Evolutionary conservation across 2,797 vertebrate species (phyloP).

Genomic region (Chaetodon trifasciatus): DNA sequence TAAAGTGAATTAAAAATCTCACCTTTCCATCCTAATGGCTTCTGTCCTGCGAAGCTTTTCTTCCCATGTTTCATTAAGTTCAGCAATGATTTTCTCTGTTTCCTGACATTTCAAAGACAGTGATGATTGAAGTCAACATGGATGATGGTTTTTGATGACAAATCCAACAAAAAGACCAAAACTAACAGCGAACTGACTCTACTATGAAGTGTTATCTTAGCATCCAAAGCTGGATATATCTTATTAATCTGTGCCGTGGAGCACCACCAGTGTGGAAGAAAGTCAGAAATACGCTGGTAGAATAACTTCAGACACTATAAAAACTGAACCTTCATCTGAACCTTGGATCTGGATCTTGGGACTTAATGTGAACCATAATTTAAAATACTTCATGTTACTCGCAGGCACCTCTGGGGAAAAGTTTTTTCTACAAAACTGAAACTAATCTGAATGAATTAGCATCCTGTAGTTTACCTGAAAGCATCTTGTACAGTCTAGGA

Average conservation of each 20-base stretch:
- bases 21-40: slow-evolving; percentile 98
- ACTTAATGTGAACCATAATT: no score
- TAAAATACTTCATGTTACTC: no score
- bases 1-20: slow-evolving; percentile 12
- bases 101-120: slow-evolving; percentile 85
- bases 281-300: background rate
- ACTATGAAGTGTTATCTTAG: background rate
- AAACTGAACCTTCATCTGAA: no score
- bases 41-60: slow-evolving; percentile 97
- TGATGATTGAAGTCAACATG: background rate
- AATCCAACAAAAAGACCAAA: slow-evolving; percentile 7
- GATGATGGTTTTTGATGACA: background rate
- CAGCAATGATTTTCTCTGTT: slow-evolving; percentile 98
- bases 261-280: background rate
- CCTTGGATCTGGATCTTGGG: no score
- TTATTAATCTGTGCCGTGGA: background rate
- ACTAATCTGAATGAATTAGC: no score
- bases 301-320: background rate
- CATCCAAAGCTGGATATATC: background rate
- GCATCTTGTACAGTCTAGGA: no score
- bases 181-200: background rate
- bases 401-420: no score
- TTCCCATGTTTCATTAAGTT: slow-evolving; percentile 99
- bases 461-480: no score
- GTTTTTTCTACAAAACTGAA: no score